Base-by-base conservation (phyloP, 2,888 invertebrate species). In the Mactromeris polynyma region DNA sequence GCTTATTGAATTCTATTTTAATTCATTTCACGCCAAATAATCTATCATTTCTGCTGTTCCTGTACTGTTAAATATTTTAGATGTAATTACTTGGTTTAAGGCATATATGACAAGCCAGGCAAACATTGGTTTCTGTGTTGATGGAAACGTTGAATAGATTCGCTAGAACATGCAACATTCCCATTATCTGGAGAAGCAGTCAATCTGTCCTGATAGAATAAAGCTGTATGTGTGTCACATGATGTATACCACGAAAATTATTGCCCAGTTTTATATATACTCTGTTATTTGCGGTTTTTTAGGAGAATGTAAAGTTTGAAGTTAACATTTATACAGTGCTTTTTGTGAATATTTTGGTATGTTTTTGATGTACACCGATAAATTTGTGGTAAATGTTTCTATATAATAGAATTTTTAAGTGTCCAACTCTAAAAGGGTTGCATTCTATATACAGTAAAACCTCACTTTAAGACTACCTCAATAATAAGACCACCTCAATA, bases 11-110 rank as follows among this genome's bases (percentile, higher is more conserved):
- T 64, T 64, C 26, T n/a, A 26, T 26, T 64, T 58, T 64, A 64
- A 64, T 64, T 26, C 58, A n/a, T 26, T 64, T 64, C 58, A 2
- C 58, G 26, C 58, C 58, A 26, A 26, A 64, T 26, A 64, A 64
- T 64, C 26, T 64, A 64, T 64, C 4, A 26, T 64, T 26, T 64
- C 58, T 64, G 58, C 58, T 26, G 58, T 6, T 26, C n/a, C 26
- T 64, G 26, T 64, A n/a, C 58, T 64, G 58, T 64, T 64, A 64
- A 64, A 64, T 64, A 64, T 64, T 64, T 64, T n/a, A 64, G n/a
- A 64, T n/a, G 58, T 64, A 64, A 64, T 64, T 64, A 64, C 58
- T n/a, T 64, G 58, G 58, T 64, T 64, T 64, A 26, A n/a, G 58
- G 58, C n/a, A 64, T 64, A n/a, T 64, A 64, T 64, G 58, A 64